A percentile compares a stretch with the other conserved stretches of the same genome.
Evolutionary conservation across 2,888 invertebrate genomes (phyloP).

Genomic region (Synergus laeviventris): DNA sequence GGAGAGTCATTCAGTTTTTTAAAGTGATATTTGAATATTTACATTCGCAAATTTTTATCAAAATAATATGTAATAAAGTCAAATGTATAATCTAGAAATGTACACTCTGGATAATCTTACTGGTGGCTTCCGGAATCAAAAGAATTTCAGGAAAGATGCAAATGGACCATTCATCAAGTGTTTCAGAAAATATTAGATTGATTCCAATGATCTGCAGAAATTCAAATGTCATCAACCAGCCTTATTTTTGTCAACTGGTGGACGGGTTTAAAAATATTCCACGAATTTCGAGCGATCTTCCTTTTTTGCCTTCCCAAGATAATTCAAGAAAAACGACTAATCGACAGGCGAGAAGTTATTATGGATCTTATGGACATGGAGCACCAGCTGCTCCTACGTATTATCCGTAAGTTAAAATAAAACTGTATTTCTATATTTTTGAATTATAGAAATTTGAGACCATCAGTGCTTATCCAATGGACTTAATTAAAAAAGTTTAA

Average conservation of each 20-base stretch:
- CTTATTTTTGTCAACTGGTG: constrained; percentile 25
- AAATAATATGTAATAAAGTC: not conserved
- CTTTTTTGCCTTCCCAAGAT: constrained; percentile 20
- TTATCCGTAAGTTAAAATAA: constrained; percentile 64
- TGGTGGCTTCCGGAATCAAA: constrained; percentile 10
- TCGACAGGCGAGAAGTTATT: constrained; percentile 64
- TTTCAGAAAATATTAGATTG: constrained; percentile 16
- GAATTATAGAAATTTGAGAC: not conserved
- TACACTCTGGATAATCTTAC: constrained; percentile 1
- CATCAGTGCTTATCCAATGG: not conserved
- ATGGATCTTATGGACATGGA: constrained; percentile 58
- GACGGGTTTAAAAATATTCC: constrained; percentile 9
- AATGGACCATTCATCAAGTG: not conserved
- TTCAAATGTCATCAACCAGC: not conserved
- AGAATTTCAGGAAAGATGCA: not conserved
- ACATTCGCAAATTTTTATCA: not conserved
- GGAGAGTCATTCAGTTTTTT: not conserved
- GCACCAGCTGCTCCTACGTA: constrained; percentile 59
- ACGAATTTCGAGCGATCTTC: not conserved
- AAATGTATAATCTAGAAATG: not conserved
- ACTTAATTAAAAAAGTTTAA: not conserved
- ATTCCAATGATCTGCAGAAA: constrained; percentile 32
- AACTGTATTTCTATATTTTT: constrained; percentile 2
- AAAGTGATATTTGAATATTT: not conserved
- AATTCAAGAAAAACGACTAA: constrained; percentile 44